phyloP scores from a whole-genome alignment of 2,797 vertebrate species.

The Pseudopleuronectes americanus region DNA sequence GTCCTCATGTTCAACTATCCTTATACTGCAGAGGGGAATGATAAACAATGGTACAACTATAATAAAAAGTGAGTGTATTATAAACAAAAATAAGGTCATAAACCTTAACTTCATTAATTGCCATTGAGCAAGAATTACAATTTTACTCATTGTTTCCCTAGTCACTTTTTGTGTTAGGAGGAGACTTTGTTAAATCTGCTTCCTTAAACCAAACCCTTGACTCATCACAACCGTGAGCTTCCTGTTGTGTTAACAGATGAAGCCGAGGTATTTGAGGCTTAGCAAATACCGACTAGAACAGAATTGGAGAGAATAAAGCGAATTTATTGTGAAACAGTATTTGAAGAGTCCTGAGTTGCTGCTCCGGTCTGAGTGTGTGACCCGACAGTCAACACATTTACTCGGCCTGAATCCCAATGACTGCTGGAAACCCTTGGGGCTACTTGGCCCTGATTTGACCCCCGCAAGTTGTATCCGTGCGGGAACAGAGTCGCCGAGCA shows the following conservation, averaged over 20 bases:
- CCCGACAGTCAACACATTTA: slow-evolving; percentile 8
- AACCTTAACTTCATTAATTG: no score
- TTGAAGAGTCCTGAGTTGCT: not conserved
- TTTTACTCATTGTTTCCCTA: no score
- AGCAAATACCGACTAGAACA: not conserved
- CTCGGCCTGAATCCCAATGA: slow-evolving; percentile 32
- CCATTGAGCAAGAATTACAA: no score
- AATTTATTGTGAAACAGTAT: not conserved
- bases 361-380: slow-evolving; percentile 9
- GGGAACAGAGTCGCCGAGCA: slow-evolving; percentile 30
- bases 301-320: not conserved
- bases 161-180: not conserved
- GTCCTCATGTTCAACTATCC: no score
- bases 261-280: not conserved
- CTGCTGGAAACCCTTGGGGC: slow-evolving; percentile 48
- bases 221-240: not conserved
- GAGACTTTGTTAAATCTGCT: not conserved
- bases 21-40: no score
- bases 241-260: not conserved
- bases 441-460: slow-evolving; percentile 61
- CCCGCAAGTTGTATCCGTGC: slow-evolving; percentile 44
- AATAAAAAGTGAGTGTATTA: no score
- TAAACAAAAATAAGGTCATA: no score
- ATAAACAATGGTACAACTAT: no score
- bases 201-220: not conserved